These are phyloP conservation scores for Hippocampus abdominalis DNA, from an alignment of 2,113 vertebrate genomes.

Conservation along the genomic window DNA sequence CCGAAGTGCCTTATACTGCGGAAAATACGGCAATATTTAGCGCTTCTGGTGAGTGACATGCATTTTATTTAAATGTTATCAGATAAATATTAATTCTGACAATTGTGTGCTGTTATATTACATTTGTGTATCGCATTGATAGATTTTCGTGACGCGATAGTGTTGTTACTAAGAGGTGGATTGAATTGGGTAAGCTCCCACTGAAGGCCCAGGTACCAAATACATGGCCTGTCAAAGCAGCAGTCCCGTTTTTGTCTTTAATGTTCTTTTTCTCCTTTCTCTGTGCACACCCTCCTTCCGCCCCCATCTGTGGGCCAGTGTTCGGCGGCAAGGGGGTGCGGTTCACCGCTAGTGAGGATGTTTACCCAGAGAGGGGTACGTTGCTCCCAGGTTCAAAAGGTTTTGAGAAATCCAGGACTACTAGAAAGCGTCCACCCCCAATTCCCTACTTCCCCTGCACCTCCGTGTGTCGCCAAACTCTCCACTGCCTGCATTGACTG, in stretches of 20 bases:
- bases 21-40: no score
- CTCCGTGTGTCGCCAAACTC: conserved; percentile 53
- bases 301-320: conserved; percentile 80
- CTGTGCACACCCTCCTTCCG: conserved; percentile 53
- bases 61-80: no score
- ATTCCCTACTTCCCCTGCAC: conserved; percentile 47
- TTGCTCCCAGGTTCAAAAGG: conserved; percentile 61
- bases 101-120: neutral
- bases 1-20: no score
- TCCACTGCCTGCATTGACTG: conserved; percentile 52
- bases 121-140: neutral
- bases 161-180: neutral
- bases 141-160: no score
- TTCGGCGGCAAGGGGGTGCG: conserved; percentile 98
- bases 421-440: conserved; percentile 54
- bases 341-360: conserved; percentile 99
- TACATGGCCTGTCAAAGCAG: no score
- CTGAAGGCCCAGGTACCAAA: neutral
- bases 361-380: conserved; percentile 99
- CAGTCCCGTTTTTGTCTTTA: conserved; percentile 13
- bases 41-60: no score
- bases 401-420: conserved; percentile 53
- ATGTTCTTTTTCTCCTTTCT: conserved; percentile 58
- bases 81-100: neutral
- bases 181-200: neutral